These are phyloP conservation scores for Enteromius radiatus DNA, from an alignment of 2,797 vertebrate genomes.

Conservation along the genomic window DNA sequence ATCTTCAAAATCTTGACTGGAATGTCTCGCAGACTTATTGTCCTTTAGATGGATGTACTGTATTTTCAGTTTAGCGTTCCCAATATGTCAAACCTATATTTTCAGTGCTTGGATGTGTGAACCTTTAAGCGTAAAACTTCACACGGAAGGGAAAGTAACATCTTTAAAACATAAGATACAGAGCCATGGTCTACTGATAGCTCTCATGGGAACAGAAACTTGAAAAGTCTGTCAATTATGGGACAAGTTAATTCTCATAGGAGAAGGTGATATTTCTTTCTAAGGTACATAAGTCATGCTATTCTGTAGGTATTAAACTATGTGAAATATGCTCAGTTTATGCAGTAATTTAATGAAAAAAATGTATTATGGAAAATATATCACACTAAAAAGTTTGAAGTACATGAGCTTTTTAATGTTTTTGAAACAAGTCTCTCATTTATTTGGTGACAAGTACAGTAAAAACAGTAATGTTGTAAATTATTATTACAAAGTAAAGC, in stretches of 20 bases:
- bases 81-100: conserved; percentile 18
- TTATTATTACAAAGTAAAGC: not conserved
- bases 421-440: not conserved
- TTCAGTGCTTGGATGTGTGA: not conserved
- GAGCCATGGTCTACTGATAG: not conserved
- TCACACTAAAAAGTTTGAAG: not conserved
- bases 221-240: not conserved
- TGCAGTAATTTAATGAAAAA: not conserved
- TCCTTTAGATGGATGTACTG: not conserved
- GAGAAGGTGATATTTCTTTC: conserved; percentile 17
- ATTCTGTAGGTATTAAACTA: not conserved
- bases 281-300: not conserved
- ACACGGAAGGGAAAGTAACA: not conserved
- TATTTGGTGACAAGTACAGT: not conserved
- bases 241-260: conserved; percentile 28
- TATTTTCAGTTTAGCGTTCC: conserved; percentile 8
- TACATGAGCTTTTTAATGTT: not conserved
- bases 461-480: not conserved
- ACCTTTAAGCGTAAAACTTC: not conserved
- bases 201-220: not conserved
- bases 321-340: not conserved
- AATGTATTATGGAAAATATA: not conserved
- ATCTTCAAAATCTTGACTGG: not conserved
- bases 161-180: conserved; percentile 20
- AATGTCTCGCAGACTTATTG: not conserved